phyloP scores from a whole-genome alignment of 2,888 invertebrate species.

The Diploptera punctata region DNA sequence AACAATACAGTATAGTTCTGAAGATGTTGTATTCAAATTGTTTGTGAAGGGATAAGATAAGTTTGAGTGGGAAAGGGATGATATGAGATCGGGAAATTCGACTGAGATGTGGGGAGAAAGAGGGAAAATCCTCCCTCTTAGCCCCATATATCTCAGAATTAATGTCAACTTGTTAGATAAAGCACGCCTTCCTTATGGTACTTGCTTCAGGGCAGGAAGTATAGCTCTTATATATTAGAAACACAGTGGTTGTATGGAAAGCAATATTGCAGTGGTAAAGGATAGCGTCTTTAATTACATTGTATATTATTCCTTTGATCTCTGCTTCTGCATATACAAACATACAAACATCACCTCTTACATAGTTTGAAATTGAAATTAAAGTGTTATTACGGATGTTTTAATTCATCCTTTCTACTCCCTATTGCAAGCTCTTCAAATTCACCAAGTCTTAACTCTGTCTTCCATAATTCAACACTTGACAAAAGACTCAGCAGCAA shows the following conservation, averaged over 20 bases:
- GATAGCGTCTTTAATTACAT: slow-evolving; percentile 10
- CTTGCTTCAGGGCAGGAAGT: slow-evolving; percentile 4
- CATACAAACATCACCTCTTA: not conserved
- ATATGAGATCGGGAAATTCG: not conserved
- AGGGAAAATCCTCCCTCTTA: not conserved
- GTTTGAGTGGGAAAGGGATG: not conserved
- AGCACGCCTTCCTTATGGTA: not conserved
- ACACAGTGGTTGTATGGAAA: not conserved
- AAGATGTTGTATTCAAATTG: not conserved
- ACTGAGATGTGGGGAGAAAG: not conserved
- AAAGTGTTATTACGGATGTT: not conserved
- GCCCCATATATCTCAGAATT: slow-evolving; percentile 11
- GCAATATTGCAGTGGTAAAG: slow-evolving; percentile 13
- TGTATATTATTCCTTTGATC: slow-evolving; percentile 22
- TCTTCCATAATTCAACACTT: no score
- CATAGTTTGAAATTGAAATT: not conserved
- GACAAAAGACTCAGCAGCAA: no score
- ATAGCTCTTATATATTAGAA: not conserved
- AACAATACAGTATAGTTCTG: no score
- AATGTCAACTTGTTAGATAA: slow-evolving; percentile 21
- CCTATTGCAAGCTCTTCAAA: not conserved
- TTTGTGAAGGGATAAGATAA: not conserved
- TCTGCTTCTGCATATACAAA: slow-evolving; percentile 14
- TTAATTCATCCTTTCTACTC: not conserved
- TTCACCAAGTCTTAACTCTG: not conserved